These are phyloP conservation scores for Aspidoscelis tigris DNA, from an alignment of 2,113 vertebrate species.

Conservation along the genomic window DNA sequence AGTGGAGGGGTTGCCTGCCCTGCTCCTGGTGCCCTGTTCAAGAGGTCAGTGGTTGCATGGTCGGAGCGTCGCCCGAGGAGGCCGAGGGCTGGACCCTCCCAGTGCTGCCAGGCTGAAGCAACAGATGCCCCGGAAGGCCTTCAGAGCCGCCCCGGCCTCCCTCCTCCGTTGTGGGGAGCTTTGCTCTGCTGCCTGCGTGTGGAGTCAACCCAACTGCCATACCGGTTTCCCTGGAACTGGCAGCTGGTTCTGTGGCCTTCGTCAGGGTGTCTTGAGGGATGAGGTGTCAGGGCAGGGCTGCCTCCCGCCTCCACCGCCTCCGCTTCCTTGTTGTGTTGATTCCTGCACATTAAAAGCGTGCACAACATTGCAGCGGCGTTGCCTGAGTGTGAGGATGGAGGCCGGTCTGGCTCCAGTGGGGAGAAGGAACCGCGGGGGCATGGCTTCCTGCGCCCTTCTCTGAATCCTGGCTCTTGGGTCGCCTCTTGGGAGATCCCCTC, in stretches of 20 bases:
- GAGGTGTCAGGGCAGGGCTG: constrained; percentile 17
- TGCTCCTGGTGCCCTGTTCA: no score
- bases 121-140: not conserved
- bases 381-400: not conserved
- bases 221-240: constrained; percentile 17
- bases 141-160: not conserved
- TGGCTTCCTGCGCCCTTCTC: not conserved
- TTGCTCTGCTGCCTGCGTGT: not conserved
- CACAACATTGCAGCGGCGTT: not conserved
- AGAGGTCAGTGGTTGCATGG: no score
- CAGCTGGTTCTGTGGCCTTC: not conserved
- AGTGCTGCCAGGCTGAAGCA: not conserved
- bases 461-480: rapidly evolving
- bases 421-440: not conserved
- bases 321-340: not conserved
- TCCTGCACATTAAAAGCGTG: not conserved
- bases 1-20: no score
- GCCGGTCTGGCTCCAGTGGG: not conserved
- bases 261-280: not conserved
- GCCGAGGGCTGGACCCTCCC: no score
- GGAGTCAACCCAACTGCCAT: not conserved
- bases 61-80: no score
- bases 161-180: no score
- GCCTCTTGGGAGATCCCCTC: not conserved
- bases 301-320: not conserved